Percentiles rank a stretch among this genome's conserved stretches.
phyloP scores from a whole-genome alignment of 2,888 invertebrate species.

The Mystacides longicornis region DNA sequence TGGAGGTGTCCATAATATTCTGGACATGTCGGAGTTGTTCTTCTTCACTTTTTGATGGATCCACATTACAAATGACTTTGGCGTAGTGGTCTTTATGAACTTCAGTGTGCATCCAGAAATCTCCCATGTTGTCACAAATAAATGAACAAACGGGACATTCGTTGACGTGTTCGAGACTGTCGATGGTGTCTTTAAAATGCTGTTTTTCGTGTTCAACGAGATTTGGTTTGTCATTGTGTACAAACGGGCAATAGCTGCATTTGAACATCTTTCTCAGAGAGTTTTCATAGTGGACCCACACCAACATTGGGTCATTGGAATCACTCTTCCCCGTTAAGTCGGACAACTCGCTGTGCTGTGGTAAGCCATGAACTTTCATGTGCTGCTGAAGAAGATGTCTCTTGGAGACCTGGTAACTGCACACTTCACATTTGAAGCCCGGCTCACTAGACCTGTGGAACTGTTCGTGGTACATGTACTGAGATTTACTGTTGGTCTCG shows the following conservation, averaged over 20 bases:
- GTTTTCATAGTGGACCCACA: conserved; percentile 68
- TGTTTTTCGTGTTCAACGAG: conserved; percentile 79
- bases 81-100: conserved; percentile 66
- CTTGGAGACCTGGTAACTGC: conserved; percentile 77
- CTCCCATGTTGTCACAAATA: conserved; percentile 63
- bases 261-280: conserved; percentile 76
- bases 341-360: conserved; percentile 30
- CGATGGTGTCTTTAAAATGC: conserved; percentile 44
- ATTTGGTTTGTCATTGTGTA: conserved; percentile 71
- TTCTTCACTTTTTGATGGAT: conserved; percentile 56
- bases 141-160: conserved; percentile 76
- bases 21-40: conserved; percentile 50
- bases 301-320: conserved; percentile 55
- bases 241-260: conserved; percentile 78
- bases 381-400: conserved; percentile 78
- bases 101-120: conserved; percentile 65
- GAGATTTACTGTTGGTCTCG: conserved; percentile 78
- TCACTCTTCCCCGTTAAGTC: conserved; percentile 33
- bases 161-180: conserved; percentile 46
- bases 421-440: conserved; percentile 73
- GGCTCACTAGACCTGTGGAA: conserved; percentile 69
- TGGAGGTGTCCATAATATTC: conserved; percentile 29
- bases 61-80: conserved; percentile 64
- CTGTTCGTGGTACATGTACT: conserved; percentile 80
- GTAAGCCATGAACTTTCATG: conserved; percentile 63